These are phyloP conservation scores for Mycetomoellerius zeteki DNA, from an alignment of 1,140 invertebrate genomes.

Conservation along the genomic window DNA sequence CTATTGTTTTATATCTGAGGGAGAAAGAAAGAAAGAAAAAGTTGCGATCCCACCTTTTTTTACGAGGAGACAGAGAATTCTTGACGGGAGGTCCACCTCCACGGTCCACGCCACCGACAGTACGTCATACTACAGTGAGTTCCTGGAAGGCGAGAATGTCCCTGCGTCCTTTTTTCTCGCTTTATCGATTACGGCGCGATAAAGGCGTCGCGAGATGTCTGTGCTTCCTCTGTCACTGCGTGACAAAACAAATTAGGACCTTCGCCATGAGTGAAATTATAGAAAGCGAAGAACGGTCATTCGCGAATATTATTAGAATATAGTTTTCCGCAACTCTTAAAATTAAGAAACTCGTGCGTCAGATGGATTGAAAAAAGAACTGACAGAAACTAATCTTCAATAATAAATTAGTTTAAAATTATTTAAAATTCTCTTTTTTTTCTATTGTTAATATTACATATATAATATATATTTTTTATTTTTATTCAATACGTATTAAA, in stretches of 20 bases:
- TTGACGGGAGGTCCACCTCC: slow-evolving; percentile 70
- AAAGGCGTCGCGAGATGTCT: slow-evolving; percentile 59
- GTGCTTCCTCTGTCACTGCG: slow-evolving; percentile 19
- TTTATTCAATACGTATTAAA: background rate
- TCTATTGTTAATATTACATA: background rate
- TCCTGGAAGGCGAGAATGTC: slow-evolving; percentile 70
- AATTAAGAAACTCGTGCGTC: background rate
- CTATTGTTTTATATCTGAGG: slow-evolving; percentile 1
- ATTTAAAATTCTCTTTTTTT: background rate
- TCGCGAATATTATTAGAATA: background rate
- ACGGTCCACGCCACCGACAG: slow-evolving; percentile 15
- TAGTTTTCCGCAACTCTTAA: background rate
- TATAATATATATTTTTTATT: background rate
- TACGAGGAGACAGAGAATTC: slow-evolving; percentile 68
- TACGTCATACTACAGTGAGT: slow-evolving; percentile 67
- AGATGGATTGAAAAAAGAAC: too few relatives aligned
- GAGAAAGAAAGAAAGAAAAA: background rate
- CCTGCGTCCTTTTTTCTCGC: slow-evolving; percentile 41
- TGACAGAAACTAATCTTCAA: background rate
- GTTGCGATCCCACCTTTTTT: slow-evolving; percentile 47
- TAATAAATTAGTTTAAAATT: background rate
- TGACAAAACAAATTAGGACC: slow-evolving; percentile 56
- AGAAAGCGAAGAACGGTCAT: background rate
- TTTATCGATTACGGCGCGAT: slow-evolving; percentile 71
- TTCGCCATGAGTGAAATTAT: slow-evolving; percentile 40